Conservation (phyloP, 2,888 invertebrate genomes). For the Nycteola revayana region DNA sequence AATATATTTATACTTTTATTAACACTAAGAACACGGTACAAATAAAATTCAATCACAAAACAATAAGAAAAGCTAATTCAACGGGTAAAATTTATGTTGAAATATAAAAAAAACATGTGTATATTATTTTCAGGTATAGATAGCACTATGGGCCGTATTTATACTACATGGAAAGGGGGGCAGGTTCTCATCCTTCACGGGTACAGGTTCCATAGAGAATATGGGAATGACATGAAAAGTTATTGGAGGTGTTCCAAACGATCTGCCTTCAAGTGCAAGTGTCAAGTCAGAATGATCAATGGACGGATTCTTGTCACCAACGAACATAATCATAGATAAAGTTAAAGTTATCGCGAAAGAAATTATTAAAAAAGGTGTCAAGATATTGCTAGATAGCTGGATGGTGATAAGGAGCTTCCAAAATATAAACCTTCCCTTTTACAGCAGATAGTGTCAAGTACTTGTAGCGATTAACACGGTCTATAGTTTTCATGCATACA, state of each 20-base stretch:
- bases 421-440: too few relatives aligned
- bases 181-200: slow-evolving; percentile 47
- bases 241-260: slow-evolving; percentile 61
- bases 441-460: too few relatives aligned
- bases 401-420: too few relatives aligned
- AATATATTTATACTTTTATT: neutral
- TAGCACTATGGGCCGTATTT: slow-evolving; percentile 32
- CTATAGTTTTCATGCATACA: too few relatives aligned
- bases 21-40: too few relatives aligned
- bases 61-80: too few relatives aligned
- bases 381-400: too few relatives aligned
- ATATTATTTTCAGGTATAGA: too few relatives aligned
- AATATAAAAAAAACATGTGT: too few relatives aligned
- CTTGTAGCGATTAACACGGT: too few relatives aligned
- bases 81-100: neutral
- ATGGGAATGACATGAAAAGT: slow-evolving; percentile 45
- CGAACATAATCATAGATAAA: slow-evolving; percentile 42
- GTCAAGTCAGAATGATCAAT: slow-evolving; percentile 46
- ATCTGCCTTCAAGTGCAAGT: slow-evolving; percentile 43
- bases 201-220: slow-evolving; percentile 52
- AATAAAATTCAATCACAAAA: too few relatives aligned
- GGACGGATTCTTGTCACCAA: slow-evolving; percentile 42
- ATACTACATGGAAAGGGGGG: slow-evolving; percentile 48
- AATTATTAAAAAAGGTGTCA: too few relatives aligned
- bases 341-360: neutral